These are phyloP conservation scores for Phalangium opilio DNA, from an alignment of 2,888 invertebrate species.

Conservation along the genomic window DNA sequence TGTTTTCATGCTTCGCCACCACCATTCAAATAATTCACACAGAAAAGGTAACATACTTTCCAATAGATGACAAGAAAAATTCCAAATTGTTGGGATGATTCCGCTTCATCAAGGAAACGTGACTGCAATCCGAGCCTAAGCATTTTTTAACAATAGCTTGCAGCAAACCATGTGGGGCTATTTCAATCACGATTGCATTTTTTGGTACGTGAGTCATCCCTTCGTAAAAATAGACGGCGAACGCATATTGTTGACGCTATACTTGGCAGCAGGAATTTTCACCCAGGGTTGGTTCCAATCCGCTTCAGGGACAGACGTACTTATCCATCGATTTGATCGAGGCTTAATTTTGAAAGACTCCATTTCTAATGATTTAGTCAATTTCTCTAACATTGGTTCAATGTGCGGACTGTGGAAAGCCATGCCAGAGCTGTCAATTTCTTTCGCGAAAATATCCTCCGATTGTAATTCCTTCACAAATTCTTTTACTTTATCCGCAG, in stretches of 20 bases:
- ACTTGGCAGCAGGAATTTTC: slow-evolving; percentile 69
- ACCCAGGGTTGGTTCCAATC: slow-evolving; percentile 65
- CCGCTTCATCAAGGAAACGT: slow-evolving; percentile 47
- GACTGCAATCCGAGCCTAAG: slow-evolving; percentile 45
- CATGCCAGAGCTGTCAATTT: slow-evolving; percentile 69
- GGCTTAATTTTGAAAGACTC: slow-evolving; percentile 63
- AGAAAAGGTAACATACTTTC: slow-evolving; percentile 29
- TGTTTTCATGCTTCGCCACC: too few species aligned
- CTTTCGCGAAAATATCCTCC: slow-evolving; percentile 65
- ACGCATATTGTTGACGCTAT: slow-evolving; percentile 88
- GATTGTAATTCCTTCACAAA: slow-evolving; percentile 51
- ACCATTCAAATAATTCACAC: too few species aligned
- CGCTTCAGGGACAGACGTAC: slow-evolving; percentile 75
- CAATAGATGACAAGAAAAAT: slow-evolving; percentile 32
- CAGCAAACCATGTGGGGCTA: slow-evolving; percentile 38
- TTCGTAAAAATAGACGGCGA: slow-evolving; percentile 89
- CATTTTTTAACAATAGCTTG: slow-evolving; percentile 36
- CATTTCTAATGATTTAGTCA: slow-evolving; percentile 58
- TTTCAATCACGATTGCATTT: slow-evolving; percentile 46
- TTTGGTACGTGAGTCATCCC: slow-evolving; percentile 67
- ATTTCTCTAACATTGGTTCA: slow-evolving; percentile 62
- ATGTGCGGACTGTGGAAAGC: slow-evolving; percentile 94
- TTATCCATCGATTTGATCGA: slow-evolving; percentile 72
- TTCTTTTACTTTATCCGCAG: slow-evolving; percentile 47
- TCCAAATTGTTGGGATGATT: slow-evolving; percentile 31